Evolutionary conservation across 2,888 invertebrate genomes (phyloP), one percentile per base, ranked within the genome.

Genomic region (Thera obeliscata): DNA sequence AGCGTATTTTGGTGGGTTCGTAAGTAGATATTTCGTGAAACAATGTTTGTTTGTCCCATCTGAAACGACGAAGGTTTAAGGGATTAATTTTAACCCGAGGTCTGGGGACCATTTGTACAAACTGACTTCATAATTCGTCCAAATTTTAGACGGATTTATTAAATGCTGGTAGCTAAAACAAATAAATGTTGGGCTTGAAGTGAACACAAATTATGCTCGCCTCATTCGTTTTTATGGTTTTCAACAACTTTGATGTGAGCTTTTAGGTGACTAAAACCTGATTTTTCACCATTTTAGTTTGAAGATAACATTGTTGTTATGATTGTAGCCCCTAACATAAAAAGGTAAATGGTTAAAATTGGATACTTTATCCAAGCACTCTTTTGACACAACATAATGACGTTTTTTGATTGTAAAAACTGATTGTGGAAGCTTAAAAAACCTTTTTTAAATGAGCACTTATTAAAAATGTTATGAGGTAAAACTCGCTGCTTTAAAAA

Each of bases 1-100:
- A 77, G 79, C 78, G 83, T 86, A 83, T 83, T 84, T 83, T 77
- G 74, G 77, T 76, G 78, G 81, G 79, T 81, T 81, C 76, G 79
- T 81, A 80, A 80, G 78, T 81, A 78, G 76, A 73, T 76, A 78
- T 75, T 75, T 74, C 66, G 69, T 67, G 68, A 72, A 74, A 74
- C 75, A 71, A 70, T 72, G 72, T 71, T 75, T 70, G 72, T 74
- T 69, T 71, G 71, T 56, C 66, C 71, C 59, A 61, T 72, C 67
- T 64, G 50, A 71, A 75, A 74, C 61, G 74, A 64, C 66, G 68
- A 56, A 69, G 74, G 70, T 71, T 74, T 74, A 74, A 73, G 73
- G 70, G 72, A 71, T 75, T 74, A 74, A 71, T 72, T 71, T 61
- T 56, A 66, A 66, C 71, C 71, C 74, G 56, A 61, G 68, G 57